Conservation (phyloP, 2,888 invertebrate species). For the Sepiola atlantica region DNA sequence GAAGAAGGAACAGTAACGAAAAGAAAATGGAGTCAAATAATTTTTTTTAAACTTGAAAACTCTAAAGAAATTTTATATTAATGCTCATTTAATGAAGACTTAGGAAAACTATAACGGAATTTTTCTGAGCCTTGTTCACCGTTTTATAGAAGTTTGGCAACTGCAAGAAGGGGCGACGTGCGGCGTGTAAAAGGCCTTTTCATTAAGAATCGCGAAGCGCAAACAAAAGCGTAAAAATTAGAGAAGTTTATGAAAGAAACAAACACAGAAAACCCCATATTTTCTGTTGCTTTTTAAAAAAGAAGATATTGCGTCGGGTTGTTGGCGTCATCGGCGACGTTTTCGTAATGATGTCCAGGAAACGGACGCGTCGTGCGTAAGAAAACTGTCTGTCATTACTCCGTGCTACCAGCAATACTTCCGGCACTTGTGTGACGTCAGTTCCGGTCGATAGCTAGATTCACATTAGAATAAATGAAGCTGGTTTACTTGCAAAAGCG, state of each 20-base stretch:
- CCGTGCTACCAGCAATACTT: background rate
- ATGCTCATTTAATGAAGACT: background rate
- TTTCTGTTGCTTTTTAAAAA: background rate
- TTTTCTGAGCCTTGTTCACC: background rate
- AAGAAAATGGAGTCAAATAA: background rate
- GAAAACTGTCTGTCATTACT: background rate
- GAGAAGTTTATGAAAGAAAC: background rate
- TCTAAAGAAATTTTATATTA: conserved; percentile 14
- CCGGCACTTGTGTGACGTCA: background rate
- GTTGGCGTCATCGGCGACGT: background rate
- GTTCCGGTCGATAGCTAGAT: background rate
- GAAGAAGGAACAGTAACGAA: background rate
- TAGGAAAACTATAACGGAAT: conserved; percentile 19
- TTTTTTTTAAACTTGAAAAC: background rate
- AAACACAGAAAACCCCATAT: background rate
- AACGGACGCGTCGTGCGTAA: background rate
- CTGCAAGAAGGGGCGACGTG: background rate
- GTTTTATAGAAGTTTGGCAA: background rate
- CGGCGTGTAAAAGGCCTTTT: background rate
- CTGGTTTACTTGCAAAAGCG: background rate
- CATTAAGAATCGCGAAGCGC: background rate
- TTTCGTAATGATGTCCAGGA: background rate
- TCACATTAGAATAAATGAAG: background rate
- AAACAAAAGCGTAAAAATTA: background rate
- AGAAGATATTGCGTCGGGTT: background rate